Base-by-base conservation (phyloP, 2,888 invertebrate species). In the Nemoura dubitans region DNA sequence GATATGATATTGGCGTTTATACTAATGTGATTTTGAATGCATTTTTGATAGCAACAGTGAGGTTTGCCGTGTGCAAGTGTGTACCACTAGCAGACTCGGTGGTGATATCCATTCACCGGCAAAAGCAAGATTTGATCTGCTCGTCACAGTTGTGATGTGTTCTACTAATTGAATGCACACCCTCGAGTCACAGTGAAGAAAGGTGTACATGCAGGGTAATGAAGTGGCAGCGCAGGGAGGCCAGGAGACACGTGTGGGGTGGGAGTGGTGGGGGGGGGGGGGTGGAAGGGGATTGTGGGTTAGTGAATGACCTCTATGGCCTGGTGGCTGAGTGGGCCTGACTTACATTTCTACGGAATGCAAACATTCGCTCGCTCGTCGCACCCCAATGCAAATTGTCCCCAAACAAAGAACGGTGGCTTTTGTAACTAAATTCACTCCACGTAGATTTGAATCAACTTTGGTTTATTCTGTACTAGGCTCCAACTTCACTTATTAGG, bases 171-270 rank as follows among this genome's bases (percentile, higher is more conserved):
- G 30, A 82, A 30, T 28, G 82, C 29, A 30, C 30, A 82, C 30
- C 29, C 82, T n/a, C 36, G 36, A 36, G 82, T 78, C 78, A 6
- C 1, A n/a, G 28, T 28, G 78, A 78, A 59, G 59, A 59, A 82
- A 29, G 82, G 82, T 82, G 30, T 36, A 82, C 29, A 27, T 78
- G 78, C 26, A 82, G 29, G 25, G 30, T n/a, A 82, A 82, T 82
- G 78, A 82, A 30, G 82, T 82, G 82, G 36, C 30, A 82, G n/a
- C 10, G 82, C 26, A 27, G 28, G 78, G 10, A 10, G 36, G 29
- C 1, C 21, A 7, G 29, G 1, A 81, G 25, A 29, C 2, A 30
- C 30, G n/a, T 5, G 30, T 81, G 3, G 78, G 78, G 16, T 2
- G 59, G 59, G 59, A 14, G 59, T 16, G 59, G 59, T 59, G 21